These are phyloP conservation scores for Mormyrus lacerda DNA, from an alignment of 2,113 vertebrate genomes.

Conservation along the genomic window DNA sequence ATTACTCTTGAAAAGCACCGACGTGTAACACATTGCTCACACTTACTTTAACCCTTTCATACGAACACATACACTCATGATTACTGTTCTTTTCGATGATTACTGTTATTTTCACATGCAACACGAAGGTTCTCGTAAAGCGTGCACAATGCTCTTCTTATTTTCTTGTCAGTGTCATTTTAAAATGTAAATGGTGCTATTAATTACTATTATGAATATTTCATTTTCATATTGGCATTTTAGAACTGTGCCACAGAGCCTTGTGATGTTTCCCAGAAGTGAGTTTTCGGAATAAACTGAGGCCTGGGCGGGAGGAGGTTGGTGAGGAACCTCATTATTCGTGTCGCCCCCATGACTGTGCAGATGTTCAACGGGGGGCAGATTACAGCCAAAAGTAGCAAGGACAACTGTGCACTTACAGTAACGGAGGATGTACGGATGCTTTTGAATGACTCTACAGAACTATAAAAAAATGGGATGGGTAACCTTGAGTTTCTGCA, in stretches of 20 bases:
- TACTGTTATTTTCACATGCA: neutral
- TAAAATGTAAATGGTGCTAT: neutral
- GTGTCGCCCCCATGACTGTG: neutral
- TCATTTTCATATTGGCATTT: neutral
- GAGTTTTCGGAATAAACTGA: neutral
- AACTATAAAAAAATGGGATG: neutral
- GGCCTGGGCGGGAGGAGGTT: neutral
- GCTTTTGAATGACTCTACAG: neutral
- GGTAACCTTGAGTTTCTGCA: neutral
- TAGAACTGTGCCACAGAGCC: neutral
- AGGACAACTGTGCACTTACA: neutral
- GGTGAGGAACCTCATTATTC: neutral
- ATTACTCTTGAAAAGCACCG: neutral
- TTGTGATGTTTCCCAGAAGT: neutral
- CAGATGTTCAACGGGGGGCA: neutral
- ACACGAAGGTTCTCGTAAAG: neutral
- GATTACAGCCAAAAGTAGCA: neutral
- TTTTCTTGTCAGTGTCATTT: neutral
- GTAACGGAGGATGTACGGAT: neutral
- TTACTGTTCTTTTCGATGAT: neutral
- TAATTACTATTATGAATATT: neutral
- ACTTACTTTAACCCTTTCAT: neutral
- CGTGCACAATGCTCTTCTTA: neutral
- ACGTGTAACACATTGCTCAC: neutral
- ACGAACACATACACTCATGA: neutral